These are phyloP conservation scores for Volucella inflata DNA, from an alignment of 2,888 invertebrate species.

Conservation along the genomic window DNA sequence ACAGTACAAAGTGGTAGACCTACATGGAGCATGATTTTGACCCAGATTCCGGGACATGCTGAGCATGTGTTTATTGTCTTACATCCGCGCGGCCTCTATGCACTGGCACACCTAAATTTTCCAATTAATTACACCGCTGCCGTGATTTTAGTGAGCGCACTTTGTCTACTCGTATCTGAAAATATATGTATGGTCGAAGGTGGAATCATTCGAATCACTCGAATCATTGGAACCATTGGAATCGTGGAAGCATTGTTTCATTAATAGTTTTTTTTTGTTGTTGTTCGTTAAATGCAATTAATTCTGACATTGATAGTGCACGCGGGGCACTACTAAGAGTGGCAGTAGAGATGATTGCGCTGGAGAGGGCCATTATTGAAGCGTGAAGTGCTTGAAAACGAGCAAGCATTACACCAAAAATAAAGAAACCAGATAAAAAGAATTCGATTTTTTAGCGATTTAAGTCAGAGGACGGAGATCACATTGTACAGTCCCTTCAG, in stretches of 20 bases:
- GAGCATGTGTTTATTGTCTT: constrained; percentile 71
- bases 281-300: constrained; percentile 50
- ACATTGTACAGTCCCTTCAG: too few species aligned
- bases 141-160: constrained; percentile 35
- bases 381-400: constrained; percentile 49
- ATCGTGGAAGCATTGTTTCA: constrained; percentile 63
- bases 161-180: constrained; percentile 14
- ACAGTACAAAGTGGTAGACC: neutral
- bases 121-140: constrained; percentile 70
- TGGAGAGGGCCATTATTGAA: constrained; percentile 60
- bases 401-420: constrained; percentile 10
- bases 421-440: too few species aligned
- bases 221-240: constrained; percentile 11
- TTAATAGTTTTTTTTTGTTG: constrained; percentile 12
- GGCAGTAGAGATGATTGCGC: constrained; percentile 39
- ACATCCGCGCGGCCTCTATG: constrained; percentile 52
- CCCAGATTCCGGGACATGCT: constrained; percentile 62
- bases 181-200: constrained; percentile 39
- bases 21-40: constrained; percentile 61
- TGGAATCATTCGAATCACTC: constrained; percentile 11
- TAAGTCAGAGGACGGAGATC: too few species aligned
- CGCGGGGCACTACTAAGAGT: constrained; percentile 19
- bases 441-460: too few species aligned
- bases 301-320: constrained; percentile 64
- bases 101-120: constrained; percentile 70